Base-by-base conservation (phyloP, 1,140 invertebrate species). In the Agrypnia vestita region DNA sequence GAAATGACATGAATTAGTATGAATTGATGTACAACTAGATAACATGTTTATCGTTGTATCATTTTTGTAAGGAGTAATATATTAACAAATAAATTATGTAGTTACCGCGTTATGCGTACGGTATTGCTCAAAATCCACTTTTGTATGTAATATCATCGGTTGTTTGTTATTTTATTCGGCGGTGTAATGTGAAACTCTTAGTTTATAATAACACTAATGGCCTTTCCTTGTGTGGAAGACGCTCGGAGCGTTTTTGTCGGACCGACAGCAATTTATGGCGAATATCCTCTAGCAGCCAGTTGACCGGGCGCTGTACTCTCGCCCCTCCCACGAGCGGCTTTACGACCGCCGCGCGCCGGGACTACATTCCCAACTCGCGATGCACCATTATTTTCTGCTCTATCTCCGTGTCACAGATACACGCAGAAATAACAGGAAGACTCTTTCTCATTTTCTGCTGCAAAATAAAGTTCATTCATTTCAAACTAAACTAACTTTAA, bases 171-270 rank as follows among this genome's bases (percentile, higher is more conserved):
- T 35, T 64, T 64, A 64, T 43, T 35, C 8, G 11, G 17, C 55
- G 4, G 13, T 11, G 12, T 59, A 19, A 59, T 59, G n/a, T 1
- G 21, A 15, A 15, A 56, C 8, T 56, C 19, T 56, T n/a, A 17
- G 59, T 62, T 62, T 25, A 62, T 64, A 43, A 64, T 64, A 64
- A 64, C 61, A 35, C 35, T 64, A 64, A 64, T 64, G 61, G 15
- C 61, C 13, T 64, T 64, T 64, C 61, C 61, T 19, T 44, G 61
- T 64, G 25, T 43, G 10, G 25, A 64, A 43, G 25, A 62, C 9
- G 25, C 61, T 35, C n/a, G 61, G 35, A 43, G 35, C 21, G 61
- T 64, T 64, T 64, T 64, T 44, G 61, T 64, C 61, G 25, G 61
- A 35, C 19, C 55, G 21, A 59, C 21, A 21, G 25, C n/a, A 64